phyloP scores from a whole-genome alignment of 2,888 invertebrate genomes.

The Diaprepes abbreviatus region DNA sequence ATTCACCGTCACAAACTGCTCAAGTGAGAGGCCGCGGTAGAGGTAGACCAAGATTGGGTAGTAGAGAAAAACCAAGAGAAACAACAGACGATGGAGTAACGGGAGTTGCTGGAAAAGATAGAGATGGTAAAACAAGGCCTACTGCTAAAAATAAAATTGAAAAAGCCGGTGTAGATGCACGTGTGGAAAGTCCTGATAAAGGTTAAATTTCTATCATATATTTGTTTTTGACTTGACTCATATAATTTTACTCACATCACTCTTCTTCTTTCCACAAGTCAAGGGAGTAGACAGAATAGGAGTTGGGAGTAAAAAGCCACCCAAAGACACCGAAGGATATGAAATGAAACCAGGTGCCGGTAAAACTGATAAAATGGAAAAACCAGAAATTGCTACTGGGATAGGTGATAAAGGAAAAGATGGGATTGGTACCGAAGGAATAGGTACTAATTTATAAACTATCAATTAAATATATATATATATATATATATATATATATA shows the following conservation, averaged over 20 bases:
- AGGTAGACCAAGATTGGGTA: neutral
- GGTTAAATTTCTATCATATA: no score
- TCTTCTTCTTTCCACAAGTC: no score
- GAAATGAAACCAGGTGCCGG: no score
- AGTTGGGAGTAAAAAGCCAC: no score
- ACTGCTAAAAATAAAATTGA: neutral
- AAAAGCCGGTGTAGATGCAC: neutral
- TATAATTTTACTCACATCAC: no score
- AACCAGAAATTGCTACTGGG: neutral
- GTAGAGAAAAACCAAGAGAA: neutral
- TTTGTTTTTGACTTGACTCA: no score
- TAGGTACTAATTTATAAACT: no score
- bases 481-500: no score
- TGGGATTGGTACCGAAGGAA: neutral
- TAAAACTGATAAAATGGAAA: neutral
- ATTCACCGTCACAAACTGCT: neutral
- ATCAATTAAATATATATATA: no score
- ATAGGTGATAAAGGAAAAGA: neutral
- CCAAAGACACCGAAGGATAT: no score
- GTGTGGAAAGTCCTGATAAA: neutral
- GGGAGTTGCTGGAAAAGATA: neutral
- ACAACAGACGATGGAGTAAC: neutral
- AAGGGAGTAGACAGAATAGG: no score
- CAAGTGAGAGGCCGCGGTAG: slow-evolving; percentile 20
- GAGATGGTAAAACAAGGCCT: neutral